Evolutionary conservation across 2,888 invertebrate genomes (phyloP).

Genomic region (Shargacucullia verbasci): DNA sequence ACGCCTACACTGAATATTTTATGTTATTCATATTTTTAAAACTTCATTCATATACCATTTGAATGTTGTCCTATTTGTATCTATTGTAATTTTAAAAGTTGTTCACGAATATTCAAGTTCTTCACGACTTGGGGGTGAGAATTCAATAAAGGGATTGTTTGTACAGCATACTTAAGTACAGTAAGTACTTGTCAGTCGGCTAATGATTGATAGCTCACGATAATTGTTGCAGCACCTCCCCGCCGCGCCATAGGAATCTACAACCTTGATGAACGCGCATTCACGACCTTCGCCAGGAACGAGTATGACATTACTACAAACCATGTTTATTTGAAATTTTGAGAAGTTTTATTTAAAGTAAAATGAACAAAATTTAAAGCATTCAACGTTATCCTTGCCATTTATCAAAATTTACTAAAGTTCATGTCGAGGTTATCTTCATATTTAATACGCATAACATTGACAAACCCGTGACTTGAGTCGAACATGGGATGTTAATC

Average conservation of each 20-base stretch:
- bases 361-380: constrained; percentile 21
- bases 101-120: no score
- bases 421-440: constrained; percentile 31
- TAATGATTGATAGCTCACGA: constrained; percentile 40
- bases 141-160: constrained; percentile 8
- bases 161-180: neutral
- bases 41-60: constrained; percentile 21
- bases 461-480: neutral
- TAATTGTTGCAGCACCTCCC: constrained; percentile 32
- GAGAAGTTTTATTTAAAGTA: constrained; percentile 29
- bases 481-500: no score
- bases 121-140: neutral
- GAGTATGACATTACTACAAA: constrained; percentile 30
- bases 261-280: constrained; percentile 43
- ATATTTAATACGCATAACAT: constrained; percentile 3
- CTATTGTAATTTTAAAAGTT: neutral
- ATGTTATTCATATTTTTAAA: constrained; percentile 19
- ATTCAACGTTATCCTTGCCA: constrained; percentile 40
- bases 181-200: constrained; percentile 1
- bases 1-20: constrained; percentile 22
- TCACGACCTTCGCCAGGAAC: constrained; percentile 33
- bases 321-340: constrained; percentile 7
- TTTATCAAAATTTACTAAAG: constrained; percentile 41
- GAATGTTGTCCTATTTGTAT: constrained; percentile 11
- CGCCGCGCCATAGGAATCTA: constrained; percentile 30